phyloP scores from a whole-genome alignment of 2,888 invertebrate genomes.

The Neria commutata region DNA sequence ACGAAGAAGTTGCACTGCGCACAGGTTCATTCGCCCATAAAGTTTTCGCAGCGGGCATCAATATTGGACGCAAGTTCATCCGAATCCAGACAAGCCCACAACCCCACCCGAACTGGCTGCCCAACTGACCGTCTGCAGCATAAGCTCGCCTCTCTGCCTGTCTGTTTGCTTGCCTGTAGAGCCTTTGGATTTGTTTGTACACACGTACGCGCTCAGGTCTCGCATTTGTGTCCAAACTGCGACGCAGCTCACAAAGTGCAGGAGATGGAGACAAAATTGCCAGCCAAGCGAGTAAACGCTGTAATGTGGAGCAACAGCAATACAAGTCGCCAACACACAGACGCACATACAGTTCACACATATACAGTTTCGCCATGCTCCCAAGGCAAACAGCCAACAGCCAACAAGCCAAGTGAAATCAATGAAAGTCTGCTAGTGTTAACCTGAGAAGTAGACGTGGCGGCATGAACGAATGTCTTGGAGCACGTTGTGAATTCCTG shows the following conservation, averaged over 20 bases:
- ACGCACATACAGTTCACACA: conserved; percentile 11
- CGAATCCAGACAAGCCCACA: neutral
- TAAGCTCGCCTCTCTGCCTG: conserved; percentile 20
- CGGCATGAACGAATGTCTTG: neutral
- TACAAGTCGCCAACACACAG: neutral
- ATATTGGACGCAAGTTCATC: conserved; percentile 16
- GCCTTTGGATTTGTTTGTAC: conserved; percentile 27
- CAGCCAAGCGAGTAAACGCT: neutral
- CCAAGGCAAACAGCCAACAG: neutral
- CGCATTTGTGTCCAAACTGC: conserved; percentile 33
- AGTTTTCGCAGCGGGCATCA: conserved; percentile 56
- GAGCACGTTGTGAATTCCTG: too few relatives aligned
- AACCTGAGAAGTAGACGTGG: neutral
- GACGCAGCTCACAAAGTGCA: neutral
- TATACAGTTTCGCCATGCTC: conserved; percentile 24
- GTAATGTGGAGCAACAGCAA: neutral
- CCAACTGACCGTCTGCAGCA: conserved; percentile 40
- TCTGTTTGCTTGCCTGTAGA: conserved; percentile 11
- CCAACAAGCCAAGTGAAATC: neutral
- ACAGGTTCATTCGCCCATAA: conserved; percentile 61
- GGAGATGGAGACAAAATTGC: conserved; percentile 12
- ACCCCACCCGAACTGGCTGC: neutral
- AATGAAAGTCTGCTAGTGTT: conserved; percentile 1
- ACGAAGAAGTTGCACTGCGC: conserved; percentile 26
- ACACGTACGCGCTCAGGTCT: conserved; percentile 30